Evolutionary conservation across 2,888 invertebrate genomes (phyloP), one percentile per base, ranked within the genome.

Genomic region (Platerodrilus igneus): DNA sequence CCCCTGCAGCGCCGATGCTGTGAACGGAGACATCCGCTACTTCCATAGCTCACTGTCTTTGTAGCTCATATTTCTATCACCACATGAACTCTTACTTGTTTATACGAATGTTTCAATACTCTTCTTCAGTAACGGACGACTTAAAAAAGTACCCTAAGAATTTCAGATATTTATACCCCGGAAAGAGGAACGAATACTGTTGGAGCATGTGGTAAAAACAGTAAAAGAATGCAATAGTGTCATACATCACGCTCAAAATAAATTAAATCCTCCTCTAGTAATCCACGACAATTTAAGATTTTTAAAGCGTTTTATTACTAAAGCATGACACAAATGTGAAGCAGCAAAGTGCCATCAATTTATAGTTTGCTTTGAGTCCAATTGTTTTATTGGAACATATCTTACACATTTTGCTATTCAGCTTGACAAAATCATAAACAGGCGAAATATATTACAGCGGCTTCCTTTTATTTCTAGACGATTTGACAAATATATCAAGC

Each of bases 11-110:
- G 54, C 41, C n/a, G 39, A 38, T 44, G 51, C 53, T 55, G 57
- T 48, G 50, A 53, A 56, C 59, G 53, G 55, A 61, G 58, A 61
- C 56, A 62, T 63, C 60, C 59, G 58, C 57, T 51, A 49, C 56
- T 57, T 56, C 58, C 59, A 60, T 62, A 58, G 51, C 57, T 60
- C 59, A 59, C 57, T 58, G 55, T 55, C 56, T 51, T 52, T 55
- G 56, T 56, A 58, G 55, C 62, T 66, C 64, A 63, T 66, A 66
- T 64, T 66, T 66, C 64, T 65, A 64, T 66, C 65, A 63, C 64
- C 64, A 53, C 61, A 60, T 56, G 61, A 59, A 60, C 57, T 52
- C 52, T 49, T 55, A 58, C 60, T 59, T 59, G 61, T 62, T 63
- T 58, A 59, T 64, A 62, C 53, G 58, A 63, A 64, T 62, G 64